Evolutionary conservation across 2,113 vertebrate species (phyloP).

Genomic region (Peromyscus californicus): DNA sequence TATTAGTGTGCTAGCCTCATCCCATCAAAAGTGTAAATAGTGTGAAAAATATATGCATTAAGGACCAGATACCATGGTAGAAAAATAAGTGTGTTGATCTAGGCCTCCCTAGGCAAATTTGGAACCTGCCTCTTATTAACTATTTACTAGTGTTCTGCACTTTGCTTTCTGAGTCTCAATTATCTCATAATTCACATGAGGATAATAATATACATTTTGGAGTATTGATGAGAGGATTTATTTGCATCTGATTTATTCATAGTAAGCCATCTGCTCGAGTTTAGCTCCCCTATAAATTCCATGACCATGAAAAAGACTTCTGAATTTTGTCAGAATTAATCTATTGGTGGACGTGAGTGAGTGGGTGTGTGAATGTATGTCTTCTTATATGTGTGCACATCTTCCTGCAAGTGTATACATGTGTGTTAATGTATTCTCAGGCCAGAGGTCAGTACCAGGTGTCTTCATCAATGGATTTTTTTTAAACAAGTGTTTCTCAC

Average conservation of each 20-base stretch:
- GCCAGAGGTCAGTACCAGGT: background rate
- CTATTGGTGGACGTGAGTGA: background rate
- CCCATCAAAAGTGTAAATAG: background rate
- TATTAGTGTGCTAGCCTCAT: background rate
- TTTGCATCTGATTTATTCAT: background rate
- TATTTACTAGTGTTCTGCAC: background rate
- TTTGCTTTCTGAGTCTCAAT: background rate
- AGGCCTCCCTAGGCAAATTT: background rate
- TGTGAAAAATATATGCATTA: background rate
- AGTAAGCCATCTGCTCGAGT: conserved; percentile 16
- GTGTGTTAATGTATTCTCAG: background rate
- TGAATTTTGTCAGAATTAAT: background rate
- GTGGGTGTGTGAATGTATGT: no score
- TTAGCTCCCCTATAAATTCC: background rate
- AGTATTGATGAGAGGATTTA: background rate
- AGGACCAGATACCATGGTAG: background rate
- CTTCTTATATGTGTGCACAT: background rate
- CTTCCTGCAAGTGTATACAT: background rate
- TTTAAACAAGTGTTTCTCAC: background rate
- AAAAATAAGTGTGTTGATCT: background rate
- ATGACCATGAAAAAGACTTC: background rate
- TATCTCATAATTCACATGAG: conserved; percentile 36
- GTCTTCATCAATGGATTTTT: background rate
- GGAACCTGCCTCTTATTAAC: background rate
- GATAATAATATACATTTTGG: background rate